Evolutionary conservation across 2,888 invertebrate species (phyloP), one percentile per base, ranked within the genome.

Genomic region (Drosophila prolongata): DNA sequence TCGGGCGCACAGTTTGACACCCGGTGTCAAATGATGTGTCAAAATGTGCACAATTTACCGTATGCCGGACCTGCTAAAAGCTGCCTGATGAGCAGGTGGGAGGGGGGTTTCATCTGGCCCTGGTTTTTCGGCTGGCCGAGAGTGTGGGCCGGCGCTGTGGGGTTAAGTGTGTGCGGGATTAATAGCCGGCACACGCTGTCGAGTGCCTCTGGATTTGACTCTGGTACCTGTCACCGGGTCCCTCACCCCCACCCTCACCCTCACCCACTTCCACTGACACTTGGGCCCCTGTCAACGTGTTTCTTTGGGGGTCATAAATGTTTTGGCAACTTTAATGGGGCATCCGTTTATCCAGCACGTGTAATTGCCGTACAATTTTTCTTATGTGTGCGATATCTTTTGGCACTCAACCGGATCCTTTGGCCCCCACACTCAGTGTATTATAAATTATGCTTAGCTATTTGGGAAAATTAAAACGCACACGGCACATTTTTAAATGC

Each of bases 1-100:
- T 73, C 61, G 64, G 55, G 67, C 53, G 65, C 61, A 79, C 65
- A 68, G 73, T 79, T 81, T 87, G 85, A 85, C 89, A 84, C 79
- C 68, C 79, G 75, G 79, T 89, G 89, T 90, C 90, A 90, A 90
- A 90, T 89, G 88, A 89, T 86, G 89, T 89, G 88, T 90, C 88
- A 89, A 90, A 90, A 88, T 87, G 79, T 80, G 80, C 80, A 77
- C 78, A 87, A 89, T 87, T 79, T 90, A 89, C 79, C 75, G 76
- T 79, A 75, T 77, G 78, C 75, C 67, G 76, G 75, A 65, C 62
- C 54, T 60, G 64, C 60, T 70, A 70, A 68, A 70, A 68, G 67
- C 67, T 65, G 50, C 52, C 53, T 50, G 38, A 50, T 56, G 66
- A 66, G 66, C 66, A 38, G 69, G 44, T 50, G 50, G 24, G 14